phyloP scores from a whole-genome alignment of 2,888 invertebrate genomes.

The Caenorhabditis wallacei region DNA sequence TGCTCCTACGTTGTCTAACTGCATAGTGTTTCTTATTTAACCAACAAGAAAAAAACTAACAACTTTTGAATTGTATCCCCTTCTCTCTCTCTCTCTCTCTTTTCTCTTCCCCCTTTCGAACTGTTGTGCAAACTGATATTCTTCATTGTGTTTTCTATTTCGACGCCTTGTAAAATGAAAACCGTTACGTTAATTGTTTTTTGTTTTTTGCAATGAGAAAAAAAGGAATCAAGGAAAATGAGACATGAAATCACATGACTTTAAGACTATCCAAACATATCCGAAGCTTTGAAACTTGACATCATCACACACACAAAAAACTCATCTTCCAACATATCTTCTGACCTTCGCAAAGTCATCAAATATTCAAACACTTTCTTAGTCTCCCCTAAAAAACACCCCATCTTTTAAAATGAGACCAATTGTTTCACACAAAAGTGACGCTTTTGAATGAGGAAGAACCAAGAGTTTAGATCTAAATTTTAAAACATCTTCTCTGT shows the following conservation, averaged over 20 bases:
- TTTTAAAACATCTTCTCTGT: conserved; percentile 40
- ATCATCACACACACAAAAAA: too few relatives aligned
- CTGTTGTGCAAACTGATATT: conserved; percentile 59
- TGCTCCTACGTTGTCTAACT: conserved; percentile 64
- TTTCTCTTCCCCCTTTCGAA: conserved; percentile 25
- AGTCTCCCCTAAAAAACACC: too few relatives aligned
- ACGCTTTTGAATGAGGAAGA: conserved; percentile 35
- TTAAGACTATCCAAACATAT: too few relatives aligned
- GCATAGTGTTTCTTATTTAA: conserved; percentile 38
- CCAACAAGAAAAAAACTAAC: too few relatives aligned
- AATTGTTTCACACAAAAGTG: neutral
- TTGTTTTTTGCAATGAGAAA: neutral
- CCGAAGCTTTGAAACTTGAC: too few relatives aligned
- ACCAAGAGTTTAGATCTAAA: conserved; percentile 43
- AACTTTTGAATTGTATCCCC: conserved; percentile 41
- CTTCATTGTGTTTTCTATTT: conserved; percentile 45
- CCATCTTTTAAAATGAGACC: too few relatives aligned
- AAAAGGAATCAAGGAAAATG: neutral
- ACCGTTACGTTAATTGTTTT: conserved; percentile 40
- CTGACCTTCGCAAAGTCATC: neutral
- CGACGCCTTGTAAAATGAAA: conserved; percentile 60
- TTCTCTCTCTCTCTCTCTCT: conserved; percentile 5
- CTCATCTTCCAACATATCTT: too few relatives aligned
- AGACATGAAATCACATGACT: too few relatives aligned
- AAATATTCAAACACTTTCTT: neutral